phyloP scores from a whole-genome alignment of 2,797 vertebrate genomes.

The Sebastes cheni region DNA sequence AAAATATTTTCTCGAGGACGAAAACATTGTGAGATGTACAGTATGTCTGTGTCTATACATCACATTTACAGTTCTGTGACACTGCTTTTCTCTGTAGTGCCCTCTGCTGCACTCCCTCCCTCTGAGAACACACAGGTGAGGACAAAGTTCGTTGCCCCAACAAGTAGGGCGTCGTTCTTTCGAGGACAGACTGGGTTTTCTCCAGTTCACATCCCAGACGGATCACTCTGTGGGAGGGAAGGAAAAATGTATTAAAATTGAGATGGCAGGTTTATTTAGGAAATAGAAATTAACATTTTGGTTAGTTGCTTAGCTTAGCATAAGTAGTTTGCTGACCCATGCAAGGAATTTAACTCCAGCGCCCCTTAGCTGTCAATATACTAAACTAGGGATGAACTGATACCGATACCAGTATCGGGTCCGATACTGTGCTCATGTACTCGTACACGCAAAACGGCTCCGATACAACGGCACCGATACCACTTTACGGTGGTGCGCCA shows the following conservation, averaged over 20 bases:
- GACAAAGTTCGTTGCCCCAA: slow-evolving; percentile 89
- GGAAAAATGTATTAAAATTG: neutral
- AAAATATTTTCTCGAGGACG: slow-evolving; percentile 87
- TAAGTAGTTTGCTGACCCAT: neutral
- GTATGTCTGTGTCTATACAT: slow-evolving; percentile 98
- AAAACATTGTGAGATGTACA: slow-evolving; percentile 92
- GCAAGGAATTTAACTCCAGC: neutral
- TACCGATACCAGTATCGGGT: no score
- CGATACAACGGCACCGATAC: no score
- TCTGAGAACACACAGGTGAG: slow-evolving; percentile 89
- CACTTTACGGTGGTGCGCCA: no score
- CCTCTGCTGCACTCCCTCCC: slow-evolving; percentile 50
- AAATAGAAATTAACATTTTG: neutral
- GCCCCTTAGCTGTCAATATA: neutral
- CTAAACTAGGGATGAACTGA: neutral
- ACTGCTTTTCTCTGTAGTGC: slow-evolving; percentile 41
- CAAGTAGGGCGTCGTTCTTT: slow-evolving; percentile 82
- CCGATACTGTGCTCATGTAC: no score
- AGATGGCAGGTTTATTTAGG: neutral
- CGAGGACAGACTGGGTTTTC: slow-evolving; percentile 83
- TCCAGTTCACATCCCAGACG: slow-evolving; percentile 65
- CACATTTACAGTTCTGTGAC: slow-evolving; percentile 95
- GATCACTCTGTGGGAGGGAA: slow-evolving; percentile 88
- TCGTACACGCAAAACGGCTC: no score
- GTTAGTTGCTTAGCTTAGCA: neutral